Base-by-base conservation (phyloP, 2,797 vertebrate genomes). In the Mus caroli region DNA sequence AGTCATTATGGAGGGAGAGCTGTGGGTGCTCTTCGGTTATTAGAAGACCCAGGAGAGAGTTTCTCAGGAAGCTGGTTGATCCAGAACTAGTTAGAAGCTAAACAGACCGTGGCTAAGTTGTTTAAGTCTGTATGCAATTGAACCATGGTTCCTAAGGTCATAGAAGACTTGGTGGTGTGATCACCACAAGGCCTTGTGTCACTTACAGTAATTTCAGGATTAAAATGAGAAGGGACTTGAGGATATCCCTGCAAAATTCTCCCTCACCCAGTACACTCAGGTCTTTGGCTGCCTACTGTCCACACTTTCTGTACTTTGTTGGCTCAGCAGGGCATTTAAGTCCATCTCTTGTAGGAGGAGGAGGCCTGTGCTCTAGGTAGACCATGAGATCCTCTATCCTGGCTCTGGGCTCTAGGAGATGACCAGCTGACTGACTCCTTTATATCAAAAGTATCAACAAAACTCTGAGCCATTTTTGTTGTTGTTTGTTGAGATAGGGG, bases 381-480 rank as follows among this genome's bases (percentile, higher is more conserved):
- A 43, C 40, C 3, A 1, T 13, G 22, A 60, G 76, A 88, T 40
- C 58, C 50, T 83, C 14, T 4, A 2, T 20, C 4, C 8, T 52
- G 73, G 60, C 73, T 80, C 52, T 95, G 64, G 28, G 43, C 17
- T 90, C 24, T 73, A 67, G 71, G 37, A 28, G 0, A 52, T 9
- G 3, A 15, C 88, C 60, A 84, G 56, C 69, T 79, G 93, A 46
- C 64, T 50, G 15, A 58, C 34, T 90, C 71, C 73, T 77, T 92
- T 94, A 79, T 76, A 76, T 73, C 2, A 46, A 13, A 93, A 40
- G 60, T 89, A 46, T 14, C 86, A 91, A 62, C 13, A 60, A 83
- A 88, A 84, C 73, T 46, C 52, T 67, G 54, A 95, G 73, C 26
- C 93, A 92, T 77, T 56, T 90, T 76, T 46, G 69, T 88, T 76